Evolutionary conservation across 2,113 vertebrate species (phyloP), one percentile per base, ranked within the genome.

Genomic region (Cercopithecus mona): DNA sequence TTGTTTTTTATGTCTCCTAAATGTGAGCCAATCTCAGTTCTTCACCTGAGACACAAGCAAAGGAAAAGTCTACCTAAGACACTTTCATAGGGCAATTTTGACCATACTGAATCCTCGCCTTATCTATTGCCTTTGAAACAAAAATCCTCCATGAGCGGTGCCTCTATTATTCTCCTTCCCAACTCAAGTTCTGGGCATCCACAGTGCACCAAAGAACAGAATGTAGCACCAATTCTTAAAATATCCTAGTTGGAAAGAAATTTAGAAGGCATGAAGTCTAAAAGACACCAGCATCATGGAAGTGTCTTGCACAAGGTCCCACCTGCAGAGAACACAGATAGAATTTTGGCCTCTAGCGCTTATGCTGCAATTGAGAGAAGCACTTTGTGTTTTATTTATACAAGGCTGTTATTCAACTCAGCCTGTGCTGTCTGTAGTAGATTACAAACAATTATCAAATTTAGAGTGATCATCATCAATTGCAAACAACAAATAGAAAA

Each of bases 371-470:
- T 91, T 89, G 57, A 78, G 78, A 90, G 38, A 81, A 92, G 22
- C 23, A 66, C 18, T 87, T 73, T 85, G 23, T 72, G 35, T 76
- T 91, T 76, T 23, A 48, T 80, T 90, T 84, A 13, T 68, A 80
- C 27, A 38, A 76, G 30, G 57, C 27, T 57, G 38, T 23, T 76
- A 81, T 88, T 91, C 57, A 64, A 13, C 57, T 72, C 57, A 52
- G 35, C 45, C 25, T 80, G 18, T 72, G 32, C 59, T 57, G 23
- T 93, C 72, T 88, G 3, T 38, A 88, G 50, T 72, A 95, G 76
- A 95, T 85, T 86, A 72, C n/a, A 81, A 94, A 88, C 59, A 88
- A 91, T 97, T 92, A 50, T 88, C 94, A 96, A 91, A 97, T 93
- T 88, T 57, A 27, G 50, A 84, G 73, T 78, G 66, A 89, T 91